Percentiles rank a stretch among this genome's conserved stretches.
These are phyloP conservation scores for Cyclargus thomasi DNA, from an alignment of 1,140 invertebrate species.

Conservation along the genomic window DNA sequence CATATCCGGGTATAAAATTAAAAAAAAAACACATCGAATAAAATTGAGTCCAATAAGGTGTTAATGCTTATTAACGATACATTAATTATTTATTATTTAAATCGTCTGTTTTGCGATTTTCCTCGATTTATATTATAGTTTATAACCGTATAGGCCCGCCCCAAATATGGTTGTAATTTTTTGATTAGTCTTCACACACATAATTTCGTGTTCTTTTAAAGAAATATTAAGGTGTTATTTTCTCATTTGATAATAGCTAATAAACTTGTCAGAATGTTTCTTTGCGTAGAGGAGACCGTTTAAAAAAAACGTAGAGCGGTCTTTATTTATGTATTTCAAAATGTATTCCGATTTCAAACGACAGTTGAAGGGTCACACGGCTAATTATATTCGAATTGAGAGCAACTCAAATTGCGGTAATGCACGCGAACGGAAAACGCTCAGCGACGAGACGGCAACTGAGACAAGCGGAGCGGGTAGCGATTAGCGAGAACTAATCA, in stretches of 20 bases:
- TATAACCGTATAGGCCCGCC: background rate
- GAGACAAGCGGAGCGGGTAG: background rate
- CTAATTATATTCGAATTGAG: constrained; percentile 71
- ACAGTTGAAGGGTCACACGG: constrained; percentile 40
- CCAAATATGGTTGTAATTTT: background rate
- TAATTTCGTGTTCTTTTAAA: background rate
- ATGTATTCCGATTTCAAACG: background rate
- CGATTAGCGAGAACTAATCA: background rate
- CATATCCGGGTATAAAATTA: constrained; percentile 1
- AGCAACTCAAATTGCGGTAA: constrained; percentile 69
- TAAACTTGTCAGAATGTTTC: background rate
- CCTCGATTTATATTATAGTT: background rate
- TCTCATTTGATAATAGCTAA: background rate
- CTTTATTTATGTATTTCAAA: background rate
- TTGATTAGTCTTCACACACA: background rate
- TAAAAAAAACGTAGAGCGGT: background rate
- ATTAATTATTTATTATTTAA: constrained; percentile 9
- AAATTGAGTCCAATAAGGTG: background rate
- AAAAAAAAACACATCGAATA: constrained; percentile 9
- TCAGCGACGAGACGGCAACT: constrained; percentile 19
- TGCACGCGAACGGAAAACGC: constrained; percentile 62
- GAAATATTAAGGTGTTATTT: background rate
- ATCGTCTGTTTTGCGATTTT: background rate
- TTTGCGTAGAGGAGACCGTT: background rate
- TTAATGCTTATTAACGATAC: constrained; percentile 6